Conservation (phyloP, 1,140 invertebrate genomes). For the Meteorus sp. region DNA sequence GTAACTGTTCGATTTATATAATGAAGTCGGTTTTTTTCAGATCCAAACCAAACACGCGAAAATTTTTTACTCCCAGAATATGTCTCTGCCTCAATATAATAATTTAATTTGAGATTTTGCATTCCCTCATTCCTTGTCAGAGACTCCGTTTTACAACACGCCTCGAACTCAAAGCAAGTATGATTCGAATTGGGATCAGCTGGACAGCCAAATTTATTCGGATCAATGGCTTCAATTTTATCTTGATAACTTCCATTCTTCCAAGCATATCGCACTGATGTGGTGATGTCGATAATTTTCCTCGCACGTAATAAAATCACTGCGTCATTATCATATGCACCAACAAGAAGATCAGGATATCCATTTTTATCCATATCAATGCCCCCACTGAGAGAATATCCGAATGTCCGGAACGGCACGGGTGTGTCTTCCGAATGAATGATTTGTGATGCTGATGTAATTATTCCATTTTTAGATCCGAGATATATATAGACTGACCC, state of each 20-base stretch:
- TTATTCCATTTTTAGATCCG: slow-evolving; percentile 75
- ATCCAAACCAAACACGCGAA: slow-evolving; percentile 77
- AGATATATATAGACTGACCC: slow-evolving; percentile 87
- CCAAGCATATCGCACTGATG: slow-evolving; percentile 53
- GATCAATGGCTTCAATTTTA: slow-evolving; percentile 80
- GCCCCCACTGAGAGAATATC: slow-evolving; percentile 86
- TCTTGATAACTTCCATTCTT: slow-evolving; percentile 45
- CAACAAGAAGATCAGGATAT: slow-evolving; percentile 89
- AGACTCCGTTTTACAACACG: slow-evolving; percentile 80
- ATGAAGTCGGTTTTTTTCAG: slow-evolving; percentile 56
- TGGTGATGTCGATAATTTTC: slow-evolving; percentile 82
- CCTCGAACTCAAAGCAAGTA: slow-evolving; percentile 86
- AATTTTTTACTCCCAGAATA: slow-evolving; percentile 76
- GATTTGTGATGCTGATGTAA: slow-evolving; percentile 74
- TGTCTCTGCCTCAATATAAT: slow-evolving; percentile 83
- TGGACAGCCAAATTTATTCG: slow-evolving; percentile 71
- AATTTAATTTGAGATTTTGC: slow-evolving; percentile 66
- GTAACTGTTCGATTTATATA: slow-evolving; percentile 64
- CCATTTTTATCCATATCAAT: slow-evolving; percentile 89
- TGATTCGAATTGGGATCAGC: slow-evolving; percentile 67
- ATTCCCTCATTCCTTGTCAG: slow-evolving; percentile 61
- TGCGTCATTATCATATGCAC: slow-evolving; percentile 81
- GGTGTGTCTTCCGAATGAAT: slow-evolving; percentile 62
- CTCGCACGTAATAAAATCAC: slow-evolving; percentile 75
- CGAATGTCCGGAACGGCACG: slow-evolving; percentile 72